Conservation (phyloP, 2,888 invertebrate genomes). For the Sympetrum striolatum region DNA sequence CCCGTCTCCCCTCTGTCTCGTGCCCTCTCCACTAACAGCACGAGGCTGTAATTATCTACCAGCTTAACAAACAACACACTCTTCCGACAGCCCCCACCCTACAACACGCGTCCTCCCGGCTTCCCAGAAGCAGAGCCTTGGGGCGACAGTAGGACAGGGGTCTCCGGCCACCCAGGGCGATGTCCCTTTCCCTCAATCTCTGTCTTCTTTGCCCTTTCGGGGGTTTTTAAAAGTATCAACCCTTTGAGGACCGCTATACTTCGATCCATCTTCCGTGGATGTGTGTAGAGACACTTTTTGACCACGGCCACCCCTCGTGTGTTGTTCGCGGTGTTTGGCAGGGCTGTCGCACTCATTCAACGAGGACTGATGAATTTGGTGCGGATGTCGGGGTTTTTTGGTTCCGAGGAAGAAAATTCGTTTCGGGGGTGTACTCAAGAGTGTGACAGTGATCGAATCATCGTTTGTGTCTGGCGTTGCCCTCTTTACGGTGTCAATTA, state of each 20-base stretch:
- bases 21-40: not conserved
- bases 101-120: not conserved
- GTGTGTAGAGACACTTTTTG: conserved; percentile 11
- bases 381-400: too few species aligned
- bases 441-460: too few species aligned
- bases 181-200: not conserved
- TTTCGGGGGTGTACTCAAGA: too few species aligned
- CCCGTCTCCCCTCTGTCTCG: not conserved
- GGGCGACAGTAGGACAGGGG: conserved; percentile 16
- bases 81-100: not conserved
- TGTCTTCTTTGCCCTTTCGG: not conserved
- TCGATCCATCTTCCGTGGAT: conserved; percentile 27
- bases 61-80: conserved; percentile 33
- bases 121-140: conserved; percentile 31
- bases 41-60: conserved; percentile 39
- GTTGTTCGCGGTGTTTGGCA: not conserved
- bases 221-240: not conserved
- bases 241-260: not conserved
- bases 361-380: too few species aligned
- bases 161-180: conserved; percentile 4
- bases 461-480: too few species aligned
- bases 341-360: not conserved
- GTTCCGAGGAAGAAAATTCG: too few species aligned
- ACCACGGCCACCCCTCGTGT: not conserved
- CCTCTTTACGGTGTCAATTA: too few species aligned